phyloP scores from a whole-genome alignment of 2,113 vertebrate species.

The Siniperca chuatsi region DNA sequence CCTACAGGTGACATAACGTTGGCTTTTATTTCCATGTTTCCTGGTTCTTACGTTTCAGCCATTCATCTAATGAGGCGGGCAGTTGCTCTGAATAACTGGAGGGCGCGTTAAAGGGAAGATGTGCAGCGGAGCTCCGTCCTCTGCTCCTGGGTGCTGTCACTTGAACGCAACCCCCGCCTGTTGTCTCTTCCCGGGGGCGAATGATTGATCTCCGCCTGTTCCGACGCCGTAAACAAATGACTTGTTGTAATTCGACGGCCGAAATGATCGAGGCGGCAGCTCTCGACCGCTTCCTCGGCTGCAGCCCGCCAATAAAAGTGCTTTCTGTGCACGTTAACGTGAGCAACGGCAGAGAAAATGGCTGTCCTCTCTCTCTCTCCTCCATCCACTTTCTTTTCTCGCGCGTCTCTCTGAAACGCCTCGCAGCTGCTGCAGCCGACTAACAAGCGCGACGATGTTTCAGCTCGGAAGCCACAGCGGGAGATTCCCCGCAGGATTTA shows the following conservation, averaged over 20 bases:
- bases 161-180: neutral
- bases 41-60: neutral
- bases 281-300: constrained; percentile 74
- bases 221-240: neutral
- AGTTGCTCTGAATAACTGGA: constrained; percentile 8
- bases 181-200: accelerated
- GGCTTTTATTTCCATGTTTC: constrained; percentile 1
- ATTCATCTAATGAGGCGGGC: neutral
- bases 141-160: neutral
- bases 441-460: neutral
- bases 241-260: neutral
- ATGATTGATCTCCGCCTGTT: neutral
- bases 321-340: constrained; percentile 56
- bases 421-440: constrained; percentile 29
- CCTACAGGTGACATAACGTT: neutral
- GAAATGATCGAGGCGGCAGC: neutral
- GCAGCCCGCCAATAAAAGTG: constrained; percentile 55
- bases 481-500: constrained; percentile 10
- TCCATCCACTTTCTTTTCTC: constrained; percentile 44
- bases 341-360: constrained; percentile 77
- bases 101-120: neutral
- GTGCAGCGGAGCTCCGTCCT: neutral
- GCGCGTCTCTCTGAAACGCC: constrained; percentile 16
- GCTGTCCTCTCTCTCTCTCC: constrained; percentile 67
- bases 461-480: neutral